phyloP scores from a whole-genome alignment of 2,113 vertebrate species.

The Eubucco bourcierii region DNA sequence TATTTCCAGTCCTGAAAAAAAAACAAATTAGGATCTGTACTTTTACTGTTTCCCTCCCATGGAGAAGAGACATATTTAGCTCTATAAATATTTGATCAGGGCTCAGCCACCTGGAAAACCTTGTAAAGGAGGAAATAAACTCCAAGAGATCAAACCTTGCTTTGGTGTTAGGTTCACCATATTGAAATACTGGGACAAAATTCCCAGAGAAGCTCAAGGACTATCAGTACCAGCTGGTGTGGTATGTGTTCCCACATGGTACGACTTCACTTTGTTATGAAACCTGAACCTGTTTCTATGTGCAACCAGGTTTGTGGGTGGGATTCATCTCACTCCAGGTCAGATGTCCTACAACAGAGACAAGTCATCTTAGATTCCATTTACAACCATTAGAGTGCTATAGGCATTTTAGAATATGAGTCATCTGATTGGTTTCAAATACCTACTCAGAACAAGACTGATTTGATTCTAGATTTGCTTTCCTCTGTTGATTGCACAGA shows the following conservation, averaged over 20 bases:
- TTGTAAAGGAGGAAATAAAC: slow-evolving; percentile 25
- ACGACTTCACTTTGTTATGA: not conserved
- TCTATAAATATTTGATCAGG: slow-evolving; percentile 42
- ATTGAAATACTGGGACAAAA: not conserved
- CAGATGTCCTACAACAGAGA: not conserved
- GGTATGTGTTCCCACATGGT: not conserved
- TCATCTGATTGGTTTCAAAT: not conserved
- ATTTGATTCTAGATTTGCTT: not conserved
- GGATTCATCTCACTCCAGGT: not conserved
- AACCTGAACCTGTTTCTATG: not conserved
- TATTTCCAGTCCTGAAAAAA: slow-evolving; percentile 38
- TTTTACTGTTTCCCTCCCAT: slow-evolving; percentile 57
- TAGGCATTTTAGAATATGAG: not conserved
- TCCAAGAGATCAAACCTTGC: slow-evolving; percentile 8
- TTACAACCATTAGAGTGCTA: not conserved
- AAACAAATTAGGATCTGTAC: slow-evolving; percentile 42
- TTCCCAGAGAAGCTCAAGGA: not conserved
- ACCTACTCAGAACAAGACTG: not conserved
- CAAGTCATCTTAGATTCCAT: not conserved
- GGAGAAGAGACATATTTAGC: slow-evolving; percentile 46
- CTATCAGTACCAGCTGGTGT: not conserved
- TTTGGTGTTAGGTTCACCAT: not conserved
- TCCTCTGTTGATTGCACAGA: not conserved
- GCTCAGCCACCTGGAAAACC: slow-evolving; percentile 57
- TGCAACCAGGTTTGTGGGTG: not conserved